Evolutionary conservation across 2,888 invertebrate genomes (phyloP).

Genomic region (Lutraria lutraria): DNA sequence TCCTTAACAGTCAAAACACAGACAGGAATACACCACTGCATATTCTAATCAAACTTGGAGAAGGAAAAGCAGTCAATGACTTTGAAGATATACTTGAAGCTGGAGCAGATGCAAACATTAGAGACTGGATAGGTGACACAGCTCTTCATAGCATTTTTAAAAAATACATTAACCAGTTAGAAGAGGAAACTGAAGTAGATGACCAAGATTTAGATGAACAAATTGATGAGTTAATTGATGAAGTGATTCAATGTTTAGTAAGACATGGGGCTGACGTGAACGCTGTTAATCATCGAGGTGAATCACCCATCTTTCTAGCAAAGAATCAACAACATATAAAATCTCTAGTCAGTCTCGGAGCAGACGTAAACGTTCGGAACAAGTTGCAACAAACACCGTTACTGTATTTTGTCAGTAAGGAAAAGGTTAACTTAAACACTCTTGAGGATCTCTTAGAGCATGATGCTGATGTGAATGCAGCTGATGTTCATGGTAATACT

Average conservation of each 20-base stretch:
- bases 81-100: conserved; percentile 25
- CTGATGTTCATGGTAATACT: conserved; percentile 31
- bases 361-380: conserved; percentile 18
- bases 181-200: conserved; percentile 14
- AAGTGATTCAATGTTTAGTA: not conserved
- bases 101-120: conserved; percentile 28
- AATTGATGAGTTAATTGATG: not conserved
- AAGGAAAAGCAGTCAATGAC: not conserved
- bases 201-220: not conserved
- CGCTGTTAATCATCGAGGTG: not conserved
- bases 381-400: conserved; percentile 29
- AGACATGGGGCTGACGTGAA: conserved; percentile 26
- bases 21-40: conserved; percentile 24
- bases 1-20: conserved; percentile 1
- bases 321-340: conserved; percentile 3
- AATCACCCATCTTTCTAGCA: conserved; percentile 22
- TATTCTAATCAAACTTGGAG: conserved; percentile 12
- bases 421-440: not conserved
- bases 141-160: conserved; percentile 28
- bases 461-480: conserved; percentile 11
- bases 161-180: conserved; percentile 25
- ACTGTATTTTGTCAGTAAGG: conserved; percentile 24
- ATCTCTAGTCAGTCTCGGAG: conserved; percentile 2
- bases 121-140: conserved; percentile 16
- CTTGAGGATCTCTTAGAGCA: not conserved